These are phyloP conservation scores for Petrocephalus sullivani DNA, from an alignment of 2,797 vertebrate species.

Conservation along the genomic window DNA sequence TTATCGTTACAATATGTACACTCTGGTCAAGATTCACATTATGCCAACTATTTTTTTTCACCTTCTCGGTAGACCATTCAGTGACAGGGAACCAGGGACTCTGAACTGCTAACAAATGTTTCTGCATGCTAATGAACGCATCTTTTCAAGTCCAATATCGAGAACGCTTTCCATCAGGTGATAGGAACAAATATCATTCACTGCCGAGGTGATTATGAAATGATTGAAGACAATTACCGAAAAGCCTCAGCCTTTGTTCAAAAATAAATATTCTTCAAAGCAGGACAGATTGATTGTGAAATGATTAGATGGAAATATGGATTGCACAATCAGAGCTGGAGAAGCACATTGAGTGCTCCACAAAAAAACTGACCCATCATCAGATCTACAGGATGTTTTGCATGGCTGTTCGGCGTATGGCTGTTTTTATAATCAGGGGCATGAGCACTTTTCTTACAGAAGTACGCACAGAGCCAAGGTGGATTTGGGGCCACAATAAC, in stretches of 20 bases:
- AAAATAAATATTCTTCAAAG: neutral
- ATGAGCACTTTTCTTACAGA: neutral
- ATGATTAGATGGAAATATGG: neutral
- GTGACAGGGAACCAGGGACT: neutral
- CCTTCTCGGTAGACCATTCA: neutral
- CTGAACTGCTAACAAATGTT: neutral
- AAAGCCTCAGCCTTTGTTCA: neutral
- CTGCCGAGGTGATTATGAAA: neutral
- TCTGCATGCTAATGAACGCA: neutral
- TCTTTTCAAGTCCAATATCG: neutral
- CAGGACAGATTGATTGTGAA: neutral
- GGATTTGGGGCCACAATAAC: neutral
- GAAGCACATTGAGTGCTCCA: neutral
- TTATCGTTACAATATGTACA: neutral
- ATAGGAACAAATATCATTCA: constrained; percentile 2
- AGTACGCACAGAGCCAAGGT: neutral
- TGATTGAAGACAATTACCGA: neutral
- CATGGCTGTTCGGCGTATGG: neutral
- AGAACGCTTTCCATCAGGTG: neutral
- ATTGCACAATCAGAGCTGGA: neutral
- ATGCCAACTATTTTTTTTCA: neutral
- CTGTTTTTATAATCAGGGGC: neutral
- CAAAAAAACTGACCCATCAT: neutral
- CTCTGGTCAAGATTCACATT: neutral
- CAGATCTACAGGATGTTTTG: neutral